Conservation (phyloP, 2,797 vertebrate genomes). For the Oreortyx pictus region DNA sequence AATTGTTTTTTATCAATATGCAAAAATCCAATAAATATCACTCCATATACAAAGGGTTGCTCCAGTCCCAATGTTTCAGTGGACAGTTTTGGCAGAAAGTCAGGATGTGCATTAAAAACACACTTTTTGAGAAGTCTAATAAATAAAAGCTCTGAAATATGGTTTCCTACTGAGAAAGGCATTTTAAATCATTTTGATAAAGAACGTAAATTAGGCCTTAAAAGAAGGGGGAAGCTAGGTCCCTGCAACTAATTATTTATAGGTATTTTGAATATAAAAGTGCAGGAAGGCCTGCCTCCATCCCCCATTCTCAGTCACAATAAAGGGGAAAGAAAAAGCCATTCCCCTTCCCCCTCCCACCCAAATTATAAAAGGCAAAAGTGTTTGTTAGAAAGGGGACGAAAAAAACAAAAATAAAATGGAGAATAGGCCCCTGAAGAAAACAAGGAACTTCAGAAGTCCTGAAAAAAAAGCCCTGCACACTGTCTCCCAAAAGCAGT, state of each 20-base stretch:
- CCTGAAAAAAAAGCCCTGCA: not conserved
- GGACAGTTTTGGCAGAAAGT: constrained; percentile 83
- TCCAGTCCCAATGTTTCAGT: constrained; percentile 72
- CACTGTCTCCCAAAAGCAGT: not conserved
- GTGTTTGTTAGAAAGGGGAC: constrained; percentile 10
- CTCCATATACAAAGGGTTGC: constrained; percentile 68
- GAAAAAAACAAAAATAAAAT: not conserved
- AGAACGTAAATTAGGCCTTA: constrained; percentile 82
- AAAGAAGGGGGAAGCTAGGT: constrained; percentile 72
- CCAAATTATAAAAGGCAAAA: constrained; percentile 21
- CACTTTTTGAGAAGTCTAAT: constrained; percentile 81
- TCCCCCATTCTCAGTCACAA: constrained; percentile 32
- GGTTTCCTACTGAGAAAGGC: constrained; percentile 78
- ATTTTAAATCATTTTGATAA: constrained; percentile 86
- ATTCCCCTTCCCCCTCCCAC: not conserved
- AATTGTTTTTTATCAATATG: constrained; percentile 77
- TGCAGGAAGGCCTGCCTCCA: constrained; percentile 52
- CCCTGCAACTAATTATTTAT: constrained; percentile 83
- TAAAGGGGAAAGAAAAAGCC: not conserved
- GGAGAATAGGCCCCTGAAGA: not conserved
- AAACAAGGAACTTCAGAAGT: not conserved
- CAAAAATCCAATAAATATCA: constrained; percentile 82
- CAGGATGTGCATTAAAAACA: constrained; percentile 86
- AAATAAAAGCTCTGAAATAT: constrained; percentile 86
- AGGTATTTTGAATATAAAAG: constrained; percentile 76